phyloP scores from a whole-genome alignment of 2,888 invertebrate genomes.

The Euplexia lucipara region DNA sequence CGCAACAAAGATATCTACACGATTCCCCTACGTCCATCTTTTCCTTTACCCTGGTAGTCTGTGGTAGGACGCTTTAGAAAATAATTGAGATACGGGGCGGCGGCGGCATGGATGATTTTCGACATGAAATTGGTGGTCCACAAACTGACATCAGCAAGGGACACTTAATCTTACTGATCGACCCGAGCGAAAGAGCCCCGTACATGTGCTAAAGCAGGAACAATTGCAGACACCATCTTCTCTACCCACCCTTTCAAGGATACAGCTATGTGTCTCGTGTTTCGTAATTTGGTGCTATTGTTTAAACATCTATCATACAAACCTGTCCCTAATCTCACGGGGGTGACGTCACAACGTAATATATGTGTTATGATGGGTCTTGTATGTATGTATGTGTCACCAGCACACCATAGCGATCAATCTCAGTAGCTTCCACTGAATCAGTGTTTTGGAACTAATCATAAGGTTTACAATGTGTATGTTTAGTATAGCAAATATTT shows the following conservation, averaged over 20 bases:
- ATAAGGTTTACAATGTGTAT: not conserved
- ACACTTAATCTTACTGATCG: too few relatives aligned
- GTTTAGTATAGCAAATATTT: not conserved
- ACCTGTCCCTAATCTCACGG: not conserved
- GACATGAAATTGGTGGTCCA: too few relatives aligned
- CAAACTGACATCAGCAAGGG: too few relatives aligned
- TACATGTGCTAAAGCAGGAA: too few relatives aligned
- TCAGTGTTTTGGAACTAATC: constrained; percentile 7
- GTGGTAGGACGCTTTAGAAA: too few relatives aligned
- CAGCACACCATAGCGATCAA: constrained; percentile 11
- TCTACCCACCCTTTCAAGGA: not conserved
- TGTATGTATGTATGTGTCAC: not conserved
- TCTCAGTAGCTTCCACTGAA: constrained; percentile 1
- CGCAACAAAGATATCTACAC: too few relatives aligned
- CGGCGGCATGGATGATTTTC: too few relatives aligned
- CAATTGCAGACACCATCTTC: too few relatives aligned
- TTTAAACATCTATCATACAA: constrained; percentile 23
- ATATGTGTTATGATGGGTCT: not conserved
- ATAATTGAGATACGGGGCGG: too few relatives aligned
- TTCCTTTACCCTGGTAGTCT: too few relatives aligned
- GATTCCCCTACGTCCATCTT: too few relatives aligned
- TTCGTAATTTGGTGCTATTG: constrained; percentile 8
- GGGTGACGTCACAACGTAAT: not conserved
- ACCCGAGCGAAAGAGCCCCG: too few relatives aligned
- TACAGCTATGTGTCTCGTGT: not conserved